Conservation (phyloP, 2,888 invertebrate genomes). For the Stegophylla sp. region DNA sequence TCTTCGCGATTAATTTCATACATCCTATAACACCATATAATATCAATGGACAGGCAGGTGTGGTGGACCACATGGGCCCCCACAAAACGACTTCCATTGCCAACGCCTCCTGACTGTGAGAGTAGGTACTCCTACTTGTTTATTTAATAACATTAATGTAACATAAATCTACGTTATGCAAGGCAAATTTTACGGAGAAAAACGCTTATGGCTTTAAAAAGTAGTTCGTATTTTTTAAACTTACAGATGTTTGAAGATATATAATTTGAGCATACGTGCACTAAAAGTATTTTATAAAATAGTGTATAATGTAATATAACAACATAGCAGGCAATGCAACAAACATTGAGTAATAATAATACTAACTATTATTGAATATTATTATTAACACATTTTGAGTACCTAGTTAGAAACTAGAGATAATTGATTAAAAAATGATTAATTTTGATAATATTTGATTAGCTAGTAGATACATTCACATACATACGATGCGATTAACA, state of each 20-base stretch:
- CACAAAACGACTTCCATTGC: conserved; percentile 55
- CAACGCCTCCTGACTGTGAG: conserved; percentile 49
- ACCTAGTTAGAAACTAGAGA: neutral
- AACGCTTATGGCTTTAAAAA: conserved; percentile 32
- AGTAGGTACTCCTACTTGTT: conserved; percentile 50
- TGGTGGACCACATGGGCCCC: conserved; percentile 35
- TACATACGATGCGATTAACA: too few relatives aligned
- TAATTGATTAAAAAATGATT: neutral
- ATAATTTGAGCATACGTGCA: neutral
- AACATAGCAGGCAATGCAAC: neutral
- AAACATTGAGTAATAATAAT: too few relatives aligned
- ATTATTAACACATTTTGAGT: neutral
- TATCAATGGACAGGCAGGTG: conserved; percentile 31
- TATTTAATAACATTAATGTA: conserved; percentile 39
- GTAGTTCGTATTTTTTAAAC: conserved; percentile 14
- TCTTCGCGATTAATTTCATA: conserved; percentile 36
- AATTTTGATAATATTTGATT: neutral
- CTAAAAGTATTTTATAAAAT: neutral
- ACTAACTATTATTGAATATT: too few relatives aligned
- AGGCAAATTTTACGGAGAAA: conserved; percentile 29
- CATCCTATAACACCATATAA: conserved; percentile 24
- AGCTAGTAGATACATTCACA: neutral
- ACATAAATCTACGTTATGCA: conserved; percentile 53
- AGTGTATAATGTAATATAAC: neutral
- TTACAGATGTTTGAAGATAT: conserved; percentile 11